Evolutionary conservation across 2,113 vertebrate genomes (phyloP).

Genomic region (Macroglossus sobrinus): DNA sequence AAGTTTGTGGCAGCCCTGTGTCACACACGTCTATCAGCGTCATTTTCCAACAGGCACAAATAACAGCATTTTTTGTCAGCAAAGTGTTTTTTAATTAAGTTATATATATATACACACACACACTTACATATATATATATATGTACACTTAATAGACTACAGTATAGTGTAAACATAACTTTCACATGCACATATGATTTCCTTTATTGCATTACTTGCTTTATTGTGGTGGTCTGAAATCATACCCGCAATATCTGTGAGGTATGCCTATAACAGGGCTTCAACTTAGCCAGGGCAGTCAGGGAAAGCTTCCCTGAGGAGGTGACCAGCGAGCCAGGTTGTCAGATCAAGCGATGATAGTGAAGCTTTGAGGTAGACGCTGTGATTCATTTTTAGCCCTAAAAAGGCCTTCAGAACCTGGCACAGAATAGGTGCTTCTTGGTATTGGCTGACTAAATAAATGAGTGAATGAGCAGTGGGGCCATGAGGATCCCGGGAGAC

Average conservation of each 20-base stretch:
- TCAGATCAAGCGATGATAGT: background rate
- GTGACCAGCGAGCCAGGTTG: background rate
- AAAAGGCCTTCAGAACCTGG: background rate
- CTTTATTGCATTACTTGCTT: background rate
- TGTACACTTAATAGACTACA: background rate
- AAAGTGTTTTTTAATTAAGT: background rate
- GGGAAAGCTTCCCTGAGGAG: constrained; percentile 8
- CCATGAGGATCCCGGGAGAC: background rate
- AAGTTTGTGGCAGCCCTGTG: background rate
- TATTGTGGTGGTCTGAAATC: background rate
- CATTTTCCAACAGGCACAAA: background rate
- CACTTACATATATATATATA: no score
- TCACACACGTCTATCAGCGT: background rate
- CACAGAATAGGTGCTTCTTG: background rate
- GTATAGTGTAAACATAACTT: background rate
- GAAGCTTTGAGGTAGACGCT: background rate
- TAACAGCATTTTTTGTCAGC: background rate
- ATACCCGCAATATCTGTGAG: background rate
- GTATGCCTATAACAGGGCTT: background rate
- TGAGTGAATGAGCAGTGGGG: background rate
- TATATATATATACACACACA: no score
- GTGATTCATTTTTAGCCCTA: background rate
- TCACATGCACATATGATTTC: background rate
- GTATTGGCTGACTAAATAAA: background rate
- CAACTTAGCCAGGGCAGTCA: background rate